A percentile compares a stretch with the other conserved stretches of the same genome.
Conservation (phyloP, 1,140 invertebrate genomes). For the Drosophila tani region DNA sequence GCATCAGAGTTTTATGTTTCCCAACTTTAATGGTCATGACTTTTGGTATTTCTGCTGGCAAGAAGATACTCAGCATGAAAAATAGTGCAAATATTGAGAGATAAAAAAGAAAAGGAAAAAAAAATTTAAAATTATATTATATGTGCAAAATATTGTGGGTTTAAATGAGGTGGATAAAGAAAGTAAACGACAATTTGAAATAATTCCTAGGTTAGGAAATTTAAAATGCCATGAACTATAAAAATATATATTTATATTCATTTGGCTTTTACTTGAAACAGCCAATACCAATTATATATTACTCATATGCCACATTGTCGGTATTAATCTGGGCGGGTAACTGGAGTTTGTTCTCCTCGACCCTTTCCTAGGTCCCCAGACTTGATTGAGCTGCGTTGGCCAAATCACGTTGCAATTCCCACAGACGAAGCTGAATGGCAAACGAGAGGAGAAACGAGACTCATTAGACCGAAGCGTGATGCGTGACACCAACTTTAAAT, state of each 20-base stretch:
- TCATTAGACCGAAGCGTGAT: slow-evolving; percentile 78
- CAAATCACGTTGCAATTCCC: slow-evolving; percentile 78
- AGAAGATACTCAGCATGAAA: slow-evolving; percentile 20
- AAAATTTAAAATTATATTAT: slow-evolving; percentile 40
- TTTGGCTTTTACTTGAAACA: not conserved
- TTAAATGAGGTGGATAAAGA: not conserved
- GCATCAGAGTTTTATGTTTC: slow-evolving; percentile 65
- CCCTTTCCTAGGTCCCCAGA: not conserved
- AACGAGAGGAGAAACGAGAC: slow-evolving; percentile 62
- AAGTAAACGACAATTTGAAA: too few species aligned
- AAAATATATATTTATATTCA: not conserved
- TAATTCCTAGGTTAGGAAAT: too few species aligned
- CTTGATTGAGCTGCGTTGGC: slow-evolving; percentile 65
- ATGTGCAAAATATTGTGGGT: slow-evolving; percentile 8
- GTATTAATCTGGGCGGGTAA: slow-evolving; percentile 34
- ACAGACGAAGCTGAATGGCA: slow-evolving; percentile 38
- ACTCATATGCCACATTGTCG: slow-evolving; percentile 56
- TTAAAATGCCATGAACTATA: too few species aligned
- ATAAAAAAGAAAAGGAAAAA: slow-evolving; percentile 19
- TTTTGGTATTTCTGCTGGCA: slow-evolving; percentile 29
- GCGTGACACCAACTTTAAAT: slow-evolving; percentile 81
- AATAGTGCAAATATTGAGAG: slow-evolving; percentile 33
- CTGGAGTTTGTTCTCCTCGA: not conserved
- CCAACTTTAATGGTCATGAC: slow-evolving; percentile 64
- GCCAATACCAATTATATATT: slow-evolving; percentile 52